Conservation (phyloP, 1,140 invertebrate species). For the Aphelenchoides avenae region DNA sequence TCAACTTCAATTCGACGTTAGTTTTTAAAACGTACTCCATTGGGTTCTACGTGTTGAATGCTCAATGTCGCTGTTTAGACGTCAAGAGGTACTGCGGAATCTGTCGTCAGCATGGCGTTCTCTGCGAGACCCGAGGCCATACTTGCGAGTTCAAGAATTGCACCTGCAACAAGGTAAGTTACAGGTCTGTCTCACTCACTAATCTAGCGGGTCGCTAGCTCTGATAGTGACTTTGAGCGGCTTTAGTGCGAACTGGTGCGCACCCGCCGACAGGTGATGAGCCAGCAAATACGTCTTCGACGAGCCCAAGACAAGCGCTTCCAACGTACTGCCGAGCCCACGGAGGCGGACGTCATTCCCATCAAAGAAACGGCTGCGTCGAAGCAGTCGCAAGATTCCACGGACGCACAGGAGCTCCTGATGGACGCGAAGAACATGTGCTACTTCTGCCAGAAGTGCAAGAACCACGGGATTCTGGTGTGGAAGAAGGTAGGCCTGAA, state of each 20-base stretch:
- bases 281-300: slow-evolving; percentile 52
- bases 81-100: slow-evolving; percentile 57
- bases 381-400: slow-evolving; percentile 14
- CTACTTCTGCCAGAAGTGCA: slow-evolving; percentile 57
- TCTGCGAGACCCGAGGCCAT: slow-evolving; percentile 53
- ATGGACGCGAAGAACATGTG: slow-evolving; percentile 48
- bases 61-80: slow-evolving; percentile 31
- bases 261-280: slow-evolving; percentile 50
- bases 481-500: slow-evolving; percentile 52
- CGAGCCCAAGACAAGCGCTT: slow-evolving; percentile 56
- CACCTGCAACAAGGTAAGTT: slow-evolving; percentile 43
- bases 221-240: background rate
- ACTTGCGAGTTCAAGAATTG: slow-evolving; percentile 49
- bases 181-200: slow-evolving; percentile 3
- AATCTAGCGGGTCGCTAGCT: slow-evolving; percentile 17
- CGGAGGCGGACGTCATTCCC: slow-evolving; percentile 37
- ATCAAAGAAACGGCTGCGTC: background rate
- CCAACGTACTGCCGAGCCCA: slow-evolving; percentile 35
- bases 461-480: slow-evolving; percentile 50
- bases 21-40: background rate
- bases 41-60: background rate
- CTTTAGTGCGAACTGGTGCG: slow-evolving; percentile 55
- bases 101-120: slow-evolving; percentile 51
- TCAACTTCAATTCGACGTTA: background rate
- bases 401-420: slow-evolving; percentile 6